Conservation (phyloP, 1,140 invertebrate genomes). For the Amphibalanus amphitrite region DNA sequence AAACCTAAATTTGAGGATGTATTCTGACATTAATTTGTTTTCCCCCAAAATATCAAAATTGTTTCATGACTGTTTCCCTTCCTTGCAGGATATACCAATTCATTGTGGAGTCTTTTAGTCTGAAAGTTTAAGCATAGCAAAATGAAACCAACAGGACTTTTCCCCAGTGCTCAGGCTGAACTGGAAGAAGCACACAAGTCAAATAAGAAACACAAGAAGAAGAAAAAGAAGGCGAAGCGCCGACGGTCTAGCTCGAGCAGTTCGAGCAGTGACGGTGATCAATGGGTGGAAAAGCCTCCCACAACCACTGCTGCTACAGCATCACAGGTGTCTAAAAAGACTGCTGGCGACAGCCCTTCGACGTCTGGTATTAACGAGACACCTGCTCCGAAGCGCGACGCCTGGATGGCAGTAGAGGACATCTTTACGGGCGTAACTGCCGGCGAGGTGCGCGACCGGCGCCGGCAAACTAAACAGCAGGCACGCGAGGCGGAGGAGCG, state of each 20-base stretch:
- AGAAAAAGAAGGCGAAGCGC: background rate
- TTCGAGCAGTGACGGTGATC: background rate
- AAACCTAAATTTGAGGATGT: too few species aligned
- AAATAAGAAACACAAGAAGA: background rate
- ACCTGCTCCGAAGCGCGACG: background rate
- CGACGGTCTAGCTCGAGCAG: background rate
- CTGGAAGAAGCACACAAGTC: background rate
- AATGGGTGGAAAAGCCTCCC: background rate
- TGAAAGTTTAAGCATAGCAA: conserved; percentile 25
- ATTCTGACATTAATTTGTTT: too few species aligned
- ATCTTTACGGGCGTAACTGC: background rate
- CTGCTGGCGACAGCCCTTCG: too few species aligned
- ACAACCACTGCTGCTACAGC: background rate
- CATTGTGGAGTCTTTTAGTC: too few species aligned
- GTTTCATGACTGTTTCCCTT: too few species aligned
- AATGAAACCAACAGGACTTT: conserved; percentile 15
- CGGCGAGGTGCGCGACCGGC: background rate
- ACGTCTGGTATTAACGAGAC: background rate
- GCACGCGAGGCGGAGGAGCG: background rate
- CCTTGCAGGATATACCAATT: too few species aligned
- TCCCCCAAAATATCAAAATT: too few species aligned
- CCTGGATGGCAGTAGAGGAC: background rate
- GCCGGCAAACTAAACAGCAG: background rate
- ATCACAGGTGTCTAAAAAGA: too few species aligned
- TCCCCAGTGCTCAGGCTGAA: background rate